Evolutionary conservation across 2,113 vertebrate species (phyloP).

Genomic region (Phyllopteryx taeniolatus): DNA sequence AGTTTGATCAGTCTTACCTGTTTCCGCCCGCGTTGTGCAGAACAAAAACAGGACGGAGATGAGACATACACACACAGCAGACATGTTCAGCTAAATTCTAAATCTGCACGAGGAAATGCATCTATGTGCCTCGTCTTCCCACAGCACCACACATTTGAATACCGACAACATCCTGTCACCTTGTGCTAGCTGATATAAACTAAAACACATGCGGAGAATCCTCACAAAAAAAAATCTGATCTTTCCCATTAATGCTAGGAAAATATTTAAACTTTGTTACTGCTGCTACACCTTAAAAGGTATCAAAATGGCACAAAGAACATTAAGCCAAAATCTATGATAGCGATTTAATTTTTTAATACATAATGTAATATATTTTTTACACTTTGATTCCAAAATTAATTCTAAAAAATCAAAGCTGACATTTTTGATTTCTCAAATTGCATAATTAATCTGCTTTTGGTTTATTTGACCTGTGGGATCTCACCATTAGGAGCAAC

Average conservation of each 20-base stretch:
- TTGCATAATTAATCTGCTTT: not conserved
- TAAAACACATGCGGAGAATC: not conserved
- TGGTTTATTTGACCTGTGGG: not conserved
- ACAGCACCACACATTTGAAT: not conserved
- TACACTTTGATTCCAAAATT: too few species aligned
- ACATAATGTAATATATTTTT: too few species aligned
- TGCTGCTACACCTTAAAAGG: too few species aligned
- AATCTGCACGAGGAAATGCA: not conserved
- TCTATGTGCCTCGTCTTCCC: not conserved
- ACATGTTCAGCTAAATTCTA: not conserved
- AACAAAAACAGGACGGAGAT: not conserved
- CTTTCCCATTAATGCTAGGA: not conserved
- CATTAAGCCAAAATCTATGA: too few species aligned
- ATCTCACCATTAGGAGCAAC: not conserved
- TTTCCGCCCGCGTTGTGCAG: not conserved
- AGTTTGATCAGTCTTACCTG: constrained; percentile 34
- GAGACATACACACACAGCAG: not conserved
- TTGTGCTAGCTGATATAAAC: not conserved
- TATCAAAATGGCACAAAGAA: too few species aligned
- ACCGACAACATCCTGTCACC: not conserved
- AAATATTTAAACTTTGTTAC: not conserved
- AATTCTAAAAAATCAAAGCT: too few species aligned
- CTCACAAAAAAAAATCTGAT: not conserved
- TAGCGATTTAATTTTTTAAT: too few species aligned
- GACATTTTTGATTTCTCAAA: too few species aligned